Conservation (phyloP, 1,140 invertebrate species). For the Pemphigus obesinymphae region DNA sequence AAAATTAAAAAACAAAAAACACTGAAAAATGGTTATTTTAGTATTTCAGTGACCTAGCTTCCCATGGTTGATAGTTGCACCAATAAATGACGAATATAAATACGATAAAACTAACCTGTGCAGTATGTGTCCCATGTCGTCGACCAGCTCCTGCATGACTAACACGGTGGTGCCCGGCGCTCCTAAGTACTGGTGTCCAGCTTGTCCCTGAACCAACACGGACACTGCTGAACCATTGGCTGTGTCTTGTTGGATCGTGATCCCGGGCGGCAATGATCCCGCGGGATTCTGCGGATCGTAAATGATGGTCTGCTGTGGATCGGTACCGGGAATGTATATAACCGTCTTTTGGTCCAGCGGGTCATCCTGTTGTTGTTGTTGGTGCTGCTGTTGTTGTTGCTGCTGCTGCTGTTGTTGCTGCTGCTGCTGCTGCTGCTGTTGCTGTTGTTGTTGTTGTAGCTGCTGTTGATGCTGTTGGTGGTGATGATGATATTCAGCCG, state of each 20-base stretch:
- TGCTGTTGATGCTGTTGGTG: conserved; percentile 28
- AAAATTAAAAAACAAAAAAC: too few species aligned
- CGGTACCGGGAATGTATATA: conserved; percentile 42
- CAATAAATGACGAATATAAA: too few species aligned
- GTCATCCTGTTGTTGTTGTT: conserved; percentile 37
- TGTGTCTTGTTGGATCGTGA: conserved; percentile 37
- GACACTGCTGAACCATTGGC: conserved; percentile 42
- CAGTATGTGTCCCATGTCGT: conserved; percentile 46
- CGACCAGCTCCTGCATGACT: conserved; percentile 48
- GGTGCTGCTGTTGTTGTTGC: neutral
- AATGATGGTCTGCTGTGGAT: conserved; percentile 43
- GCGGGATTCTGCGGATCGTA: conserved; percentile 42
- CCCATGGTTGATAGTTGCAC: too few species aligned
- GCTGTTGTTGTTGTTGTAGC: neutral
- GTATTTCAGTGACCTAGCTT: too few species aligned
- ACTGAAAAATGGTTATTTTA: too few species aligned
- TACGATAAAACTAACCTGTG: conserved; percentile 20
- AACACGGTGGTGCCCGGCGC: conserved; percentile 46
- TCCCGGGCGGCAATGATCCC: conserved; percentile 13
- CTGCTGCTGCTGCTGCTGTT: conserved; percentile 14
- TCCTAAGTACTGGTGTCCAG: conserved; percentile 44
- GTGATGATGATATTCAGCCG: conserved; percentile 42
- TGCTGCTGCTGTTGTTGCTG: conserved; percentile 10
- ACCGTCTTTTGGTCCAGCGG: conserved; percentile 40
- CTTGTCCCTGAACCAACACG: conserved; percentile 44